Conservation (phyloP, 2,797 vertebrate species). For the Coranthus polyacanthus region DNA sequence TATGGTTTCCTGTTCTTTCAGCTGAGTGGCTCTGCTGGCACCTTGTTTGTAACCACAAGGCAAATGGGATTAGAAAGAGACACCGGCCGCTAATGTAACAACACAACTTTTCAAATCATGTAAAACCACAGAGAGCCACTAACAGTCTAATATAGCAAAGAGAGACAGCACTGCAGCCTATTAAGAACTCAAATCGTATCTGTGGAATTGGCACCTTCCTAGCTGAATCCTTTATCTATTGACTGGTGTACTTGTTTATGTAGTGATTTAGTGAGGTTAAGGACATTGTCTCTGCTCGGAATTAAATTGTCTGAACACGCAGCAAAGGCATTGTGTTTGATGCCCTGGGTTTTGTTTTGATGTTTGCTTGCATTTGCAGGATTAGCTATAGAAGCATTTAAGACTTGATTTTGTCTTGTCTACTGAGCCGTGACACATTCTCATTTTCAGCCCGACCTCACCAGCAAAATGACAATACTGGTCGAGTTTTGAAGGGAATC, state of each 20-base stretch:
- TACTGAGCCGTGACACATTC: too few relatives aligned
- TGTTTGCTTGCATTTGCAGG: not conserved
- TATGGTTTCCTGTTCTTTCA: constrained; percentile 62
- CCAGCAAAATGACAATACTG: too few relatives aligned
- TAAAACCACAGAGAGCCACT: constrained; percentile 70
- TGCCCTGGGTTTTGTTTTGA: not conserved
- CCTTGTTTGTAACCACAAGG: constrained; percentile 72
- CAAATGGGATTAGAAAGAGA: constrained; percentile 79
- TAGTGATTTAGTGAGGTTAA: not conserved
- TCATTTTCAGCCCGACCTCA: too few relatives aligned
- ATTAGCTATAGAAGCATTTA: too few relatives aligned
- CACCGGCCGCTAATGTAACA: constrained; percentile 68
- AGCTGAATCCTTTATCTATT: constrained; percentile 23
- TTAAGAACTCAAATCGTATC: constrained; percentile 48
- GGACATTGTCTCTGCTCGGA: constrained; percentile 8
- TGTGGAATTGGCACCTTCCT: constrained; percentile 38
- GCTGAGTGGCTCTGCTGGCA: constrained; percentile 67
- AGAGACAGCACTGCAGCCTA: constrained; percentile 29
- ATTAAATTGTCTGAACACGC: constrained; percentile 10
- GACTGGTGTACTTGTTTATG: constrained; percentile 6
- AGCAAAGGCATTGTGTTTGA: not conserved
- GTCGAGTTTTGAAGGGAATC: too few relatives aligned
- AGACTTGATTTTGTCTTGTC: too few relatives aligned
- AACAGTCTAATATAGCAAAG: constrained; percentile 41
- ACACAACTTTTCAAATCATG: constrained; percentile 76